Percentiles rank a stretch among this genome's conserved stretches.
Evolutionary conservation across 2,113 vertebrate species (phyloP).

Genomic region (Vulpes ferrilata): DNA sequence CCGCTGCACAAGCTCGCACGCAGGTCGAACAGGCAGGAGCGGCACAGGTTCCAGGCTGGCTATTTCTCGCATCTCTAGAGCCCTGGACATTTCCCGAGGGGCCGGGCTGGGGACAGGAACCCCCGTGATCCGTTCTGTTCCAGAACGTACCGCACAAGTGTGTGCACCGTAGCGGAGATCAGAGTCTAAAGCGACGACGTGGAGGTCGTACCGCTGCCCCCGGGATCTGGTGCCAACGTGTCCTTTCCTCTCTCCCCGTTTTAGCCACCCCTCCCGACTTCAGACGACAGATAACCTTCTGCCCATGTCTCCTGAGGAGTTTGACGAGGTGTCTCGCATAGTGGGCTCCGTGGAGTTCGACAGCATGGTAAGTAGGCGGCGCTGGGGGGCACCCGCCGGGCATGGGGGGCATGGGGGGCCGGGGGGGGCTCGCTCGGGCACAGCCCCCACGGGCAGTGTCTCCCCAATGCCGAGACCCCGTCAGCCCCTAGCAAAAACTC

Average conservation of each 20-base stretch:
- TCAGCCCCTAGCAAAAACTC: neutral
- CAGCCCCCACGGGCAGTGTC: too few species aligned
- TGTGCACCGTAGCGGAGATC: neutral
- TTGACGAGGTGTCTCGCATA: constrained; percentile 89
- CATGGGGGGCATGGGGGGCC: too few species aligned
- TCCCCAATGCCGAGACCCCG: too few species aligned
- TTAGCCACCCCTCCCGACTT: constrained; percentile 92
- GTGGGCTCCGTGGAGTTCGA: constrained; percentile 91
- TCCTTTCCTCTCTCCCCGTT: constrained; percentile 51
- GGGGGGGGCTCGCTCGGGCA: too few species aligned
- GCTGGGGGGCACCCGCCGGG: too few species aligned
- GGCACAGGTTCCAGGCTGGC: neutral
- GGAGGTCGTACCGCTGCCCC: too few species aligned
- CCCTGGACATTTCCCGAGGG: neutral
- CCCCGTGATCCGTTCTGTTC: neutral
- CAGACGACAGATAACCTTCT: constrained; percentile 93
- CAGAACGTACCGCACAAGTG: neutral
- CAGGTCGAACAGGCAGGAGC: constrained; percentile 30
- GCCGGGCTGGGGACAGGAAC: constrained; percentile 57
- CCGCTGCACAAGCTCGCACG: fast-evolving
- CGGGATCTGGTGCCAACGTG: neutral
- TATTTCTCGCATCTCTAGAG: neutral
- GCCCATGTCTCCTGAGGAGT: constrained; percentile 96
- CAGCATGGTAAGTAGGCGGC: constrained; percentile 88
- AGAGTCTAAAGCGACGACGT: neutral